phyloP scores from a whole-genome alignment of 2,797 vertebrate species.

The Cyprinella venusta region DNA sequence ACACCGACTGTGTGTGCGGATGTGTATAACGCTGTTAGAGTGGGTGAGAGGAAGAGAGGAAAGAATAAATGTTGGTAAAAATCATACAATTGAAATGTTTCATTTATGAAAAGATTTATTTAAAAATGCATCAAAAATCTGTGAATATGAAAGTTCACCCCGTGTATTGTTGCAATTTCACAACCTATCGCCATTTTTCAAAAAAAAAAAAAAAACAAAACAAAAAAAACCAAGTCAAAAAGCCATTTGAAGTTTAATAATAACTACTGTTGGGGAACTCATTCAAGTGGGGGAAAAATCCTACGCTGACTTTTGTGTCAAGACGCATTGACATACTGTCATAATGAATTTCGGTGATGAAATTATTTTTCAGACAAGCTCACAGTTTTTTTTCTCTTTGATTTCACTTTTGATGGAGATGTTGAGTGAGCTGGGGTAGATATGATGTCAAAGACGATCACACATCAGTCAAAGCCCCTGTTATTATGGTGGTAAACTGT shows the following conservation, averaged over 20 bases:
- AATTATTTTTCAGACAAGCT: slow-evolving; percentile 30
- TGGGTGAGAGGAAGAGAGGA: slow-evolving; percentile 5
- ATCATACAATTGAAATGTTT: slow-evolving; percentile 20
- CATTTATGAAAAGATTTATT: slow-evolving; percentile 37
- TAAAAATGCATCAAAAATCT: neutral
- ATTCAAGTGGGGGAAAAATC: slow-evolving; percentile 48
- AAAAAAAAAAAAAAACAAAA: no score
- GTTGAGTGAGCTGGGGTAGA: slow-evolving; percentile 60
- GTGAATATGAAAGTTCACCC: neutral
- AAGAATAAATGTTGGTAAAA: slow-evolving; percentile 12
- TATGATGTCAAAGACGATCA: slow-evolving; percentile 62
- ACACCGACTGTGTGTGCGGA: slow-evolving; percentile 16
- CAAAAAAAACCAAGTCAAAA: no score
- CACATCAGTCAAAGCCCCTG: slow-evolving; percentile 53
- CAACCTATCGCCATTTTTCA: neutral
- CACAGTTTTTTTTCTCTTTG: slow-evolving; percentile 12
- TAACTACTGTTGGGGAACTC: slow-evolving; percentile 54
- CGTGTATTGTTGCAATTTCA: slow-evolving; percentile 28
- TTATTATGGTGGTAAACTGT: slow-evolving; percentile 48
- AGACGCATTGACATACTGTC: slow-evolving; percentile 67
- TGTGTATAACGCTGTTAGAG: neutral
- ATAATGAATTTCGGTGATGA: slow-evolving; percentile 62
- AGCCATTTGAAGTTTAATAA: slow-evolving; percentile 12
- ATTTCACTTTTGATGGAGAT: slow-evolving; percentile 37
- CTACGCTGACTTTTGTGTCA: slow-evolving; percentile 56